Conservation (phyloP, 2,797 vertebrate species). For the Hypotaenidia okinawae region DNA sequence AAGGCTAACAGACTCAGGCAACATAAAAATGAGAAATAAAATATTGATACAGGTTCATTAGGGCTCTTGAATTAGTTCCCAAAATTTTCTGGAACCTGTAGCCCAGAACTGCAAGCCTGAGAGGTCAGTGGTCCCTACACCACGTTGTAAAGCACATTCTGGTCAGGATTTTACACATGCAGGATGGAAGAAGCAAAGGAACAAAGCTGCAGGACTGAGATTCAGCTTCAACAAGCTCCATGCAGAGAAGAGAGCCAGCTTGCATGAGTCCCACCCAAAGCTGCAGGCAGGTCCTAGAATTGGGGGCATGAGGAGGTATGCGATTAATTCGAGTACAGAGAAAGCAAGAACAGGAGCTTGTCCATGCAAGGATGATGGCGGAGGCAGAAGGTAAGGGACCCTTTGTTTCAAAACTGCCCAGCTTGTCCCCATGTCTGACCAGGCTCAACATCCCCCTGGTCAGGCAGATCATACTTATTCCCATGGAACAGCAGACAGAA, state of each 20-base stretch:
- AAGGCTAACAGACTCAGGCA: neutral
- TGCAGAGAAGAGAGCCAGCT: neutral
- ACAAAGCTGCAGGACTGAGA: neutral
- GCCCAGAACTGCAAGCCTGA: neutral
- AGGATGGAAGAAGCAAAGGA: neutral
- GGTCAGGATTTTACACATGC: neutral
- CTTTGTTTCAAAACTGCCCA: neutral
- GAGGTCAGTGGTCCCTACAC: neutral
- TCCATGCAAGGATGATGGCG: neutral
- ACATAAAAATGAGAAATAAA: neutral
- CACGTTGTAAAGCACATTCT: neutral
- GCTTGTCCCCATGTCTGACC: rapidly evolving
- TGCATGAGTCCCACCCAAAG: neutral
- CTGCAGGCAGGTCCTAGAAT: neutral
- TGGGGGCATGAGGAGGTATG: rapidly evolving
- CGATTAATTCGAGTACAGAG: neutral
- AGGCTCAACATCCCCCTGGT: neutral
- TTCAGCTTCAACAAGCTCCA: neutral
- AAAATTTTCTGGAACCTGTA: neutral
- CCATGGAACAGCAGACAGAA: neutral
- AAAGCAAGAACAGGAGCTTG: neutral
- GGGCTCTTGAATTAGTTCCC: neutral
- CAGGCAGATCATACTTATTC: neutral
- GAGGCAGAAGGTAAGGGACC: neutral
- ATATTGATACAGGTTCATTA: neutral